Conservation (phyloP, 1,140 invertebrate species). For the Lysiphlebus fabarum region DNA sequence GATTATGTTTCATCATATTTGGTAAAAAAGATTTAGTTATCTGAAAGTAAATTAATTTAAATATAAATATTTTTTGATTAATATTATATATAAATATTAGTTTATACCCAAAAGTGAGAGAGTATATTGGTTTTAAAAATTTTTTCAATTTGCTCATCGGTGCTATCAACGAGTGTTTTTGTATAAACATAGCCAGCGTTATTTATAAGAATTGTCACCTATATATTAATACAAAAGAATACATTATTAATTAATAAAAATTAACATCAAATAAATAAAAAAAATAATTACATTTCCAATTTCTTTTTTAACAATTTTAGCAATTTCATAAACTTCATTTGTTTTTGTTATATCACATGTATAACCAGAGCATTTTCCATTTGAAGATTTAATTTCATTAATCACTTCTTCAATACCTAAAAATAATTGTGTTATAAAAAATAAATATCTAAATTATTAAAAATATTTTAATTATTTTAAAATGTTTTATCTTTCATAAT, state of each 20-base stretch:
- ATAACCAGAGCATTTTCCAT: constrained; percentile 71
- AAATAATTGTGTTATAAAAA: constrained; percentile 35
- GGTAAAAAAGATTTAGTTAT: constrained; percentile 79
- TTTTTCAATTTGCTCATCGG: constrained; percentile 74
- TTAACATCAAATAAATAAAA: neutral
- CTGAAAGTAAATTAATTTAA: constrained; percentile 48
- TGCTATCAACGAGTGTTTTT: constrained; percentile 75
- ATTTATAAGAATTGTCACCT: constrained; percentile 85
- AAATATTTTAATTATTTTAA: too few species aligned
- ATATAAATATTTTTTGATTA: constrained; percentile 21
- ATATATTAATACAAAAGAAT: constrained; percentile 32
- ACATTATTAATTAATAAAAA: too few species aligned
- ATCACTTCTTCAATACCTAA: constrained; percentile 75
- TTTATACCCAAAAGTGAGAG: constrained; percentile 75
- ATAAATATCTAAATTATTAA: too few species aligned
- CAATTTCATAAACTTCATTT: constrained; percentile 78
- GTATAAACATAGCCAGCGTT: constrained; percentile 93
- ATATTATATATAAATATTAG: neutral
- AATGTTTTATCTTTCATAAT: too few species aligned
- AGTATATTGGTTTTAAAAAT: constrained; percentile 75
- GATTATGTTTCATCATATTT: constrained; percentile 86
- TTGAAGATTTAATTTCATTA: constrained; percentile 65
- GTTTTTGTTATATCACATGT: constrained; percentile 77
- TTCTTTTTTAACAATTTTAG: constrained; percentile 76
- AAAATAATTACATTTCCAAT: constrained; percentile 72